A percentile compares a stretch with the other conserved stretches of the same genome.
phyloP scores from a whole-genome alignment of 2,797 vertebrate genomes.

The Mico argentatus region DNA sequence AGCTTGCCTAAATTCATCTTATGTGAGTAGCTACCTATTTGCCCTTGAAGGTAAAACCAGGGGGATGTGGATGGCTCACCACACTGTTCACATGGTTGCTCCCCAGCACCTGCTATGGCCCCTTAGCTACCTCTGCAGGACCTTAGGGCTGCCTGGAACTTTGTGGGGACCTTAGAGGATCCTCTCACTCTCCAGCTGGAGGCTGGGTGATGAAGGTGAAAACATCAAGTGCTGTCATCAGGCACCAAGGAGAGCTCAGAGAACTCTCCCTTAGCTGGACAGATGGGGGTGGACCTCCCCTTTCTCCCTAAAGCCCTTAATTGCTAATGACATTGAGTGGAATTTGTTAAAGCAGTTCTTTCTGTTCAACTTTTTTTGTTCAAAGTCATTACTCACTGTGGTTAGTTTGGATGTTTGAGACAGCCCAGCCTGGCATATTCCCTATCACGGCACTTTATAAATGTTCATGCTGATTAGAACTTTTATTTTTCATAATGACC shows the following conservation, averaged over 20 bases:
- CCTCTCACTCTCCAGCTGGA: not conserved
- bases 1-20: not conserved
- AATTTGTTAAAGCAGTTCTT: slow-evolving; percentile 58
- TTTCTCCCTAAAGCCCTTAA: slow-evolving; percentile 24
- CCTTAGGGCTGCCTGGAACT: not conserved
- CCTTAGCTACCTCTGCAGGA: not conserved
- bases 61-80: not conserved
- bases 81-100: not conserved
- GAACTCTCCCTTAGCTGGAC: not conserved
- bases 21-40: not conserved
- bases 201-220: not conserved
- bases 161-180: not conserved
- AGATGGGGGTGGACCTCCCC: not conserved
- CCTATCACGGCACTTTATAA: slow-evolving; percentile 77
- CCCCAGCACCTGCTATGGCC: not conserved
- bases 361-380: slow-evolving; percentile 66
- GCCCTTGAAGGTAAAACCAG: not conserved
- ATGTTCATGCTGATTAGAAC: slow-evolving; percentile 81
- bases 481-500: slow-evolving; percentile 85
- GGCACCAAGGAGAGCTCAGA: not conserved
- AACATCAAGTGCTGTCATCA: not conserved
- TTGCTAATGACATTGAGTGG: slow-evolving; percentile 54
- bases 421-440: slow-evolving; percentile 65
- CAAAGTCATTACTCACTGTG: slow-evolving; percentile 59
- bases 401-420: slow-evolving; percentile 63